Base-by-base conservation (phyloP, 1,140 invertebrate genomes). In the Drosophila bocki region DNA sequence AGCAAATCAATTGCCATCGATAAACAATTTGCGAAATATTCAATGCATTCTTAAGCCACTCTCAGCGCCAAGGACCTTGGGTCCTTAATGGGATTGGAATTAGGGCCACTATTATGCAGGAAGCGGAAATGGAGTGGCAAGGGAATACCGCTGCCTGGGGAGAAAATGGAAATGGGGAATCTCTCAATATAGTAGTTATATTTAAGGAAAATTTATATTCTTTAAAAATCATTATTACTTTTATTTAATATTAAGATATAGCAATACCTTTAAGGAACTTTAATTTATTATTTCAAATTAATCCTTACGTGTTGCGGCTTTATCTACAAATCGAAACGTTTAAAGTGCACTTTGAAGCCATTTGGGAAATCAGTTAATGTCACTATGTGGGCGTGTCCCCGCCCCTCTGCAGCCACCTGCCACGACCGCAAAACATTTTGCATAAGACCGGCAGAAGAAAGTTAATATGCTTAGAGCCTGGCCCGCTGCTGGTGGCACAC, bases 401-500 rank as follows among this genome's bases (percentile, higher is more conserved):
- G 15, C 22, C 44, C 8, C 15, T 1, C 11, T 11, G n/a, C 17
- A n/a, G 5, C 44, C 58, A 45, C 33, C 61, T 32, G 3, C 15
- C 17, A 19, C 9, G 4, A n/a, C 15, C 22, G 12, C 57, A n/a
- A 26, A 61, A 53, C 41, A 48, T 65, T 69, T 78, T 60, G 56
- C 75, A 68, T 69, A 79, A 50, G 80, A 77, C 51, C 50, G 41
- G 56, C 44, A 51, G 33, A 54, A 78, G 61, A 61, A 61, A 53
- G 61, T 77, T 86, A 78, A 88, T 87, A 78, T 84, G 84, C 77
- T 88, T 88, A 75, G 77, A 84, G 84, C 74, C 70, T 78, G 84
- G 79, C 60, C 69, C 48, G 29, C 72, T 37, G 79, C 71, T 85
- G 65, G 72, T 78, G 69, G 76, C 74, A 77, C 59, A 51, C 56